phyloP scores from a whole-genome alignment of 2,888 invertebrate genomes.

The Tineola bisselliella region DNA sequence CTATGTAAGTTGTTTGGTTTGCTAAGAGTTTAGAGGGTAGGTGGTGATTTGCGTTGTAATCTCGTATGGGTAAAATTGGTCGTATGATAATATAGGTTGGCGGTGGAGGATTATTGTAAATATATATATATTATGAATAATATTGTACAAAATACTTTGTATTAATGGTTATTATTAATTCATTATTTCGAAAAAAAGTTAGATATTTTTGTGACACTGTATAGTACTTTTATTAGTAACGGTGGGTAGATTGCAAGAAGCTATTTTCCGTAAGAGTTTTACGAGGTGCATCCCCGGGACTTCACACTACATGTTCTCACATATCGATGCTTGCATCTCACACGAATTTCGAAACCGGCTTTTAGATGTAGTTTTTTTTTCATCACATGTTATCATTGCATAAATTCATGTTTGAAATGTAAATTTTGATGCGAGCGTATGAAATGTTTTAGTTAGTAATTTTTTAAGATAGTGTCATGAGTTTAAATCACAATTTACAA shows the following conservation, averaged over 20 bases:
- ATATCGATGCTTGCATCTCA: conserved; percentile 4
- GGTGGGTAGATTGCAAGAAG: conserved; percentile 33
- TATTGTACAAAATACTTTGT: conserved; percentile 1
- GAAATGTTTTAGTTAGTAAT: too few species aligned
- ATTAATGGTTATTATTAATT: not conserved
- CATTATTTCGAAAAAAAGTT: conserved; percentile 20
- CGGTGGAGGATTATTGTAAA: not conserved
- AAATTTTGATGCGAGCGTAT: too few species aligned
- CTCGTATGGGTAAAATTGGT: not conserved
- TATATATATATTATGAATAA: not conserved
- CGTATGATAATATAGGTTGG: not conserved
- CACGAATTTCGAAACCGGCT: too few species aligned
- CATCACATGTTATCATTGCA: too few species aligned
- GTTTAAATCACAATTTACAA: too few species aligned
- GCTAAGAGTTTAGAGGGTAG: too few species aligned
- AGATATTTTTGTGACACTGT: conserved; percentile 65
- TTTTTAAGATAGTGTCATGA: too few species aligned
- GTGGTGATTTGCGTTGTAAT: too few species aligned
- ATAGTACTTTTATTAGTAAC: conserved; percentile 37
- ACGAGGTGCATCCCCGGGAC: conserved; percentile 34
- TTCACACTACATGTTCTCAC: conserved; percentile 35
- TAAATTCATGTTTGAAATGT: too few species aligned
- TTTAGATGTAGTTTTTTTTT: too few species aligned
- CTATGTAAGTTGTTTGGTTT: too few species aligned
- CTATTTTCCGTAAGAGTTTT: conserved; percentile 47